A percentile compares a stretch with the other conserved stretches of the same genome.
Evolutionary conservation across 2,888 invertebrate genomes (phyloP).

Genomic region (Cryptus armator): DNA sequence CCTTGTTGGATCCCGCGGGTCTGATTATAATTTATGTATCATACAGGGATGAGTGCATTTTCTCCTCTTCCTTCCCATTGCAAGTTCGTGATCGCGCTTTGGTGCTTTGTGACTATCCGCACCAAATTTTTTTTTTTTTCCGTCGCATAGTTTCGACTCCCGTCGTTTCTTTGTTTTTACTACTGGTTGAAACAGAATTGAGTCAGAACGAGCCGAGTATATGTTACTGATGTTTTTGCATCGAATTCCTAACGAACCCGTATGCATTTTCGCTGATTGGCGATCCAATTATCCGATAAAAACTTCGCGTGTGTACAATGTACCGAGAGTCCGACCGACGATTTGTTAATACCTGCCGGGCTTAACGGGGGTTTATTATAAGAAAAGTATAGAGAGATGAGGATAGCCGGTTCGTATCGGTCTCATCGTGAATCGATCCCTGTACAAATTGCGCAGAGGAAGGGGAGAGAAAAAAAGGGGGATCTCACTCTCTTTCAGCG

Average conservation of each 20-base stretch:
- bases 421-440: slow-evolving; percentile 68
- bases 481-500: slow-evolving; percentile 37
- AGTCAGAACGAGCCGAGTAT: not conserved
- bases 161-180: slow-evolving; percentile 55
- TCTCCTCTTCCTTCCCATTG: slow-evolving; percentile 14
- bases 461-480: slow-evolving; percentile 42
- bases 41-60: slow-evolving; percentile 55
- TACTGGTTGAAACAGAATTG: not conserved
- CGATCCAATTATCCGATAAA: slow-evolving; percentile 63
- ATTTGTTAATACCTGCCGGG: slow-evolving; percentile 66
- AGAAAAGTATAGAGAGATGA: slow-evolving; percentile 60
- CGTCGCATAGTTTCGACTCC: slow-evolving; percentile 27
- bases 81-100: slow-evolving; percentile 34
- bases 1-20: slow-evolving; percentile 67
- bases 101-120: slow-evolving; percentile 3
- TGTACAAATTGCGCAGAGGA: slow-evolving; percentile 68
- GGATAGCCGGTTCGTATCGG: slow-evolving; percentile 34
- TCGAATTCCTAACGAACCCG: slow-evolving; percentile 31
- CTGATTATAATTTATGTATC: slow-evolving; percentile 83
- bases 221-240: slow-evolving; percentile 38
- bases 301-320: slow-evolving; percentile 39
- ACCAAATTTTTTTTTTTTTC: slow-evolving; percentile 27
- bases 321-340: slow-evolving; percentile 37
- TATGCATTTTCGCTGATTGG: slow-evolving; percentile 9
- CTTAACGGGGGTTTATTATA: slow-evolving; percentile 62